These are phyloP conservation scores for Zelostemma sp. DNA, from an alignment of 1,140 invertebrate species.

Conservation along the genomic window DNA sequence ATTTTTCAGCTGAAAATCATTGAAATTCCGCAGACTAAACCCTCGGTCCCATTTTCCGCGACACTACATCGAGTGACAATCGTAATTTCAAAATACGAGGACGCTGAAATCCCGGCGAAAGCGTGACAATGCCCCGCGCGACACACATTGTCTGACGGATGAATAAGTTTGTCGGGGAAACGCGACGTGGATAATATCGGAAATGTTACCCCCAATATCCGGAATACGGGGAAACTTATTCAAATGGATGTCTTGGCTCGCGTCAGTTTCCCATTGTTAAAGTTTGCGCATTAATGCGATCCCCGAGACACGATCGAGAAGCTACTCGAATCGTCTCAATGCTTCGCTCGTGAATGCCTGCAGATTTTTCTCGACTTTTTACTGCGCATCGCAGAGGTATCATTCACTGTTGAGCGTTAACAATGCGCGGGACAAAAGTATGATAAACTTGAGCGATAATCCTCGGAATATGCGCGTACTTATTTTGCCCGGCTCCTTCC, in stretches of 20 bases:
- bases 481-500: conserved; percentile 12
- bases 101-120: conserved; percentile 21
- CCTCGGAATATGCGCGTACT: conserved; percentile 2
- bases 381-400: background rate
- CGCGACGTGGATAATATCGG: conserved; percentile 26
- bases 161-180: conserved; percentile 25
- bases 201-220: conserved; percentile 11
- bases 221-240: conserved; percentile 25
- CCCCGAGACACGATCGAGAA: no score
- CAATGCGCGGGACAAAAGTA: conserved; percentile 26
- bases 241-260: conserved; percentile 19
- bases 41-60: no score
- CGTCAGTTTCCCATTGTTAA: conserved; percentile 19
- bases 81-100: conserved; percentile 12
- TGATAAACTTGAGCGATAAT: conserved; percentile 23
- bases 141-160: conserved; percentile 29
- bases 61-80: background rate
- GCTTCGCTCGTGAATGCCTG: no score
- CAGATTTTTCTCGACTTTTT: background rate
- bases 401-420: conserved; percentile 12
- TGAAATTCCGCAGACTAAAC: no score
- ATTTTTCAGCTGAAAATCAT: no score
- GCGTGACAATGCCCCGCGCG: conserved; percentile 11
- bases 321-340: no score
- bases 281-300: conserved; percentile 21